Conservation (phyloP, 1,140 invertebrate species). For the Diorhabda elongata region DNA sequence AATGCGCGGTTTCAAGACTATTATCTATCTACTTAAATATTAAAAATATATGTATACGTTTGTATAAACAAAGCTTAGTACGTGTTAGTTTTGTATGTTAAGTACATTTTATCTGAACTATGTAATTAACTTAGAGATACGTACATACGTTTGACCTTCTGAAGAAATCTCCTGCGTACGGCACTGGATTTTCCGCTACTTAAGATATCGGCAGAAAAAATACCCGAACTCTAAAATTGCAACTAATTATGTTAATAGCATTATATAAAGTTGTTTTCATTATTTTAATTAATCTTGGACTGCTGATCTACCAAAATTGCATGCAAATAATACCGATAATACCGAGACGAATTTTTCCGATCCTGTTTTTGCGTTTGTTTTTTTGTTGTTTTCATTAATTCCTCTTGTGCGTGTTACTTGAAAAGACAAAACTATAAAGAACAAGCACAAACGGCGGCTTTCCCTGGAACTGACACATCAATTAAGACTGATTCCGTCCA, state of each 20-base stretch:
- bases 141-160: not conserved
- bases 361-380: slow-evolving; percentile 5
- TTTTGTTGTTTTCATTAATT: slow-evolving; percentile 3
- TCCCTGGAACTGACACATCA: slow-evolving; percentile 39
- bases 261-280: slow-evolving; percentile 22
- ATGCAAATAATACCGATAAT: slow-evolving; percentile 8
- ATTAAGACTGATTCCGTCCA: slow-evolving; percentile 34
- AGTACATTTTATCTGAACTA: too few species aligned
- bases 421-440: slow-evolving; percentile 24
- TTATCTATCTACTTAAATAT: too few species aligned
- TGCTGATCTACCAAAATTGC: slow-evolving; percentile 5
- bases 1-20: too few species aligned
- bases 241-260: slow-evolving; percentile 19
- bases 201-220: slow-evolving; percentile 8
- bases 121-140: too few species aligned
- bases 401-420: not conserved
- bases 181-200: not conserved
- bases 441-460: slow-evolving; percentile 34
- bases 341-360: not conserved
- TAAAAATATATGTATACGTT: too few species aligned
- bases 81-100: too few species aligned
- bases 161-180: not conserved
- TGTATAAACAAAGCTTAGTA: too few species aligned
- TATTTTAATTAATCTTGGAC: slow-evolving; percentile 9
- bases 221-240: slow-evolving; percentile 16